Evolutionary conservation across 2,888 invertebrate species (phyloP), one percentile per base, ranked within the genome.

Genomic region (Melanotus villosus): DNA sequence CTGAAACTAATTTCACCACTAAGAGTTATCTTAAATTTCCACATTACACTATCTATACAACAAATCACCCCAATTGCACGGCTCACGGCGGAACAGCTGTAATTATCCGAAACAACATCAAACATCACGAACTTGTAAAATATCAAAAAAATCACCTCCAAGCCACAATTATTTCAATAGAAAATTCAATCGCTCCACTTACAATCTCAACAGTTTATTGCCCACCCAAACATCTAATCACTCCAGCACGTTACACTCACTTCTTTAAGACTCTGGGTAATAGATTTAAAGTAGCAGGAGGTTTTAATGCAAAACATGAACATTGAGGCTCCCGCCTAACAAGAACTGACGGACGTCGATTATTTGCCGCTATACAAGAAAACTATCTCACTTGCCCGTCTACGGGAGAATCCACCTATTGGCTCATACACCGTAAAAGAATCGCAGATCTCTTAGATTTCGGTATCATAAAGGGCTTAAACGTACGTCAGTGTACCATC

Each of bases 391-490:
- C n/a, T 23, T 21, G 52, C 7, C 19, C 74, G 21, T 62, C 74
- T 26, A 68, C 74, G 7, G 64, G 65, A 2, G 38, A 75, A 60
- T 75, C 75, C 34, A 75, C 75, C n/a, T 73, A 77, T 43, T 75
- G 74, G 72, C 75, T 75, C 0, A 47, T 72, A 38, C 73, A 76
- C 36, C 62, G 60, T 16, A 16, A 12, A n/a, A 60, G 23, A 47
- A 1, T 43, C n/a, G 21, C 59, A 21, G 43, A 59, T 18, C 12
- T 58, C 19, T 36, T 58, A 23, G 58, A 41, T 43, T 57, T 57
- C 23, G 26, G 52, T 32, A 32, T 52, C 30, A 52, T 26, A 30
- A 52, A 52, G n/a, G 52, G 52, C 3, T 18, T 56, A 32, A 34
- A 32, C 19, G 36, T 34, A 32, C 16, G 21, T 12, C 36, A 56